These are phyloP conservation scores for Druceiella hillmani DNA, from an alignment of 2,888 invertebrate genomes.

Conservation along the genomic window DNA sequence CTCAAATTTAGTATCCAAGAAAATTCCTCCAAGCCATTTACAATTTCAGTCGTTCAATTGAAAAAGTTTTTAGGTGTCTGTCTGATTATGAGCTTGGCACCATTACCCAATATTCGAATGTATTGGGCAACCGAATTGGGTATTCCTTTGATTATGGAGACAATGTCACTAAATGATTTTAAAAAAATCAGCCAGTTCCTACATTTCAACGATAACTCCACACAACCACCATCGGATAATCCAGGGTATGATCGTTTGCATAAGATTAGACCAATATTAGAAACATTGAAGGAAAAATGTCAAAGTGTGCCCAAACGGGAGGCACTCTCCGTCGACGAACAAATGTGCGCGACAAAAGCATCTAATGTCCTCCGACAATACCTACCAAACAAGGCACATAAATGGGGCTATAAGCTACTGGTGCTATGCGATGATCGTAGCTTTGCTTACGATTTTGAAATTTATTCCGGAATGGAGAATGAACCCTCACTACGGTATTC, in stretches of 20 bases:
- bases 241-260: slow-evolving; percentile 11
- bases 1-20: slow-evolving; percentile 14
- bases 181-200: slow-evolving; percentile 19
- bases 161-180: slow-evolving; percentile 16
- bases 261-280: slow-evolving; percentile 13
- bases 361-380: no score
- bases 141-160: slow-evolving; percentile 15
- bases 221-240: no score
- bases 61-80: slow-evolving; percentile 16
- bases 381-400: no score
- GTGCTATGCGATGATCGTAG: no score
- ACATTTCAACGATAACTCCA: slow-evolving; percentile 16
- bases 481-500: no score
- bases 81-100: slow-evolving; percentile 12
- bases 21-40: slow-evolving; percentile 12
- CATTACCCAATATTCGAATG: slow-evolving; percentile 17
- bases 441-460: no score
- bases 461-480: no score
- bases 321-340: no score
- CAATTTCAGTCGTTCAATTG: slow-evolving; percentile 10
- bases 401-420: no score
- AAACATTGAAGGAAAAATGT: no score
- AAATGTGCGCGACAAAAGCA: no score
- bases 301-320: no score
- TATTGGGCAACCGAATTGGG: slow-evolving; percentile 19